Conservation (phyloP, 2,888 invertebrate genomes). For the Amiota mariae region DNA sequence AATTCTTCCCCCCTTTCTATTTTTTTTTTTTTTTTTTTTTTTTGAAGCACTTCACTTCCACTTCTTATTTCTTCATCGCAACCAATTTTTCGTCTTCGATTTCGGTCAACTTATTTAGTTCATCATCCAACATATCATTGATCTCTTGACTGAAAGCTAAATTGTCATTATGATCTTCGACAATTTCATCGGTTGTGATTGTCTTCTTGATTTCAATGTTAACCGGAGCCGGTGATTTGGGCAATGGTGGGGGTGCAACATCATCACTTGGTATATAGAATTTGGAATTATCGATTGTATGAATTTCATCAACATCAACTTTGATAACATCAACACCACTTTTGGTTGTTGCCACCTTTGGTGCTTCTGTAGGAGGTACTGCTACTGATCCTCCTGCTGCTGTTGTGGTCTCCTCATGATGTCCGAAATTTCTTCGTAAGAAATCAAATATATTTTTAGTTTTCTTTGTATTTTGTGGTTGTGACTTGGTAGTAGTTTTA, state of each 20-base stretch:
- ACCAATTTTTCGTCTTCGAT: neutral
- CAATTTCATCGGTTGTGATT: conserved; percentile 69
- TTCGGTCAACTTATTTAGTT: conserved; percentile 65
- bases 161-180: conserved; percentile 66
- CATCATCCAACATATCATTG: conserved; percentile 70
- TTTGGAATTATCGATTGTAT: conserved; percentile 68
- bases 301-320: conserved; percentile 61
- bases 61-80: conserved; percentile 48
- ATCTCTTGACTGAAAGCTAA: conserved; percentile 68
- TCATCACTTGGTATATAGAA: conserved; percentile 67
- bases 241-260: conserved; percentile 52
- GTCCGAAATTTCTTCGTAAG: conserved; percentile 72
- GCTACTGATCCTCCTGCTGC: conserved; percentile 38
- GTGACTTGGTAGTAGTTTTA: conserved; percentile 39
- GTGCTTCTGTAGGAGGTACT: conserved; percentile 35
- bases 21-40: neutral
- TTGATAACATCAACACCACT: conserved; percentile 63
- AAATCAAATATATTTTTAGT: conserved; percentile 74
- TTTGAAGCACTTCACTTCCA: neutral
- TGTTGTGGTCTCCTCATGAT: conserved; percentile 56
- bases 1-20: neutral
- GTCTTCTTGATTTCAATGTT: conserved; percentile 71
- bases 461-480: conserved; percentile 49
- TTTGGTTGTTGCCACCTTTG: conserved; percentile 47
- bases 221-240: conserved; percentile 66